phyloP scores from a whole-genome alignment of 2,888 invertebrate species.

The Autographa pulchrina region DNA sequence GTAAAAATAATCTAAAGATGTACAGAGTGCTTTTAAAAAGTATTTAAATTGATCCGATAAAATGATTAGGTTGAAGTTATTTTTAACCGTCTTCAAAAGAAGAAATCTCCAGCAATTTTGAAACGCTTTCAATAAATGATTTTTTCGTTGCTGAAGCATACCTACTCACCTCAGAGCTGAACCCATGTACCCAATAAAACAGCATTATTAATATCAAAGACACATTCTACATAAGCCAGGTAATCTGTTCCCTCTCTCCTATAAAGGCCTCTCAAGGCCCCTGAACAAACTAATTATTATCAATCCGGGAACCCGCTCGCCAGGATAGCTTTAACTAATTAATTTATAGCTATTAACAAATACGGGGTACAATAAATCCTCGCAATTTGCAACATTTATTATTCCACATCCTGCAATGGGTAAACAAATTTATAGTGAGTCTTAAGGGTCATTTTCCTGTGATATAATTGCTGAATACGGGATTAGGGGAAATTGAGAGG shows the following conservation, averaged over 20 bases:
- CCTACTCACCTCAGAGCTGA: too few relatives aligned
- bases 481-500: not conserved
- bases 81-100: not conserved
- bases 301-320: conserved; percentile 49
- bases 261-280: conserved; percentile 43
- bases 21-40: not conserved
- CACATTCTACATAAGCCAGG: conserved; percentile 22
- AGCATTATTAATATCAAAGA: not conserved
- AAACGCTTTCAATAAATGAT: too few relatives aligned
- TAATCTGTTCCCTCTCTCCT: conserved; percentile 21
- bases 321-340: conserved; percentile 58
- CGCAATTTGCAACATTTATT: conserved; percentile 60
- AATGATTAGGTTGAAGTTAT: not conserved
- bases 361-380: conserved; percentile 56
- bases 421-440: conserved; percentile 56
- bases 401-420: conserved; percentile 57
- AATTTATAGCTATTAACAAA: conserved; percentile 65
- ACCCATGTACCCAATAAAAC: too few relatives aligned
- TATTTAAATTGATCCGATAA: not conserved
- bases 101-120: too few relatives aligned
- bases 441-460: conserved; percentile 15
- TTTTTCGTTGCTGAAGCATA: too few relatives aligned
- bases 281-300: conserved; percentile 65
- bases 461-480: conserved; percentile 10
- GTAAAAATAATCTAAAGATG: not conserved